Percentiles rank a stretch among this genome's conserved stretches.
Evolutionary conservation across 2,797 vertebrate genomes (phyloP).

Genomic region (Pteropus rufus): DNA sequence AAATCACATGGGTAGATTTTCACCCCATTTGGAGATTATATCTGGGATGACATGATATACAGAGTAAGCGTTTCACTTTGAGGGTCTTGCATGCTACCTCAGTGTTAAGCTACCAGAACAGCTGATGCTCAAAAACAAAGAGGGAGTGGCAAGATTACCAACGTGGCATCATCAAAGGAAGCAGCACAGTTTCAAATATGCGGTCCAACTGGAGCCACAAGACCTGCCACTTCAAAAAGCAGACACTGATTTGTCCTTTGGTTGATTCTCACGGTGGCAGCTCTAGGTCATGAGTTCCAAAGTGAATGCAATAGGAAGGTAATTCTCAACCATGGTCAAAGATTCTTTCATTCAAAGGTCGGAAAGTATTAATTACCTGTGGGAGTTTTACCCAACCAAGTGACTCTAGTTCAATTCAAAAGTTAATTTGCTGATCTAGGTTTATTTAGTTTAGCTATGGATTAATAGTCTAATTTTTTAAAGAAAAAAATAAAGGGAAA

Average conservation of each 20-base stretch:
- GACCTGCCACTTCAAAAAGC: neutral
- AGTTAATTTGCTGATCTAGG: neutral
- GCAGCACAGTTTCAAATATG: neutral
- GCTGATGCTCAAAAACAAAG: neutral
- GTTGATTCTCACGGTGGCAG: neutral
- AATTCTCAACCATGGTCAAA: neutral
- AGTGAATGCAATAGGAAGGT: neutral
- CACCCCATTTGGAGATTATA: neutral
- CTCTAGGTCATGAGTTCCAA: neutral
- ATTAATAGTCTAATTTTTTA: neutral
- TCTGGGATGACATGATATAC: neutral
- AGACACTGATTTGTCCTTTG: neutral
- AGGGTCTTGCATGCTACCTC: neutral
- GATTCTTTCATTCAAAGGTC: neutral
- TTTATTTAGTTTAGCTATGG: neutral
- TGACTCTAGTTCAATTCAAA: neutral
- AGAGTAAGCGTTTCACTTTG: neutral
- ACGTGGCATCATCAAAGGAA: neutral
- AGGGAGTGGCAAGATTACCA: rapidly evolving
- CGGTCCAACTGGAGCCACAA: neutral
- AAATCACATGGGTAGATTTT: neutral
- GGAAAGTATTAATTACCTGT: neutral
- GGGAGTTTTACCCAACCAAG: neutral
- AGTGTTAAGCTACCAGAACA: neutral
- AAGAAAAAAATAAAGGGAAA: neutral